A percentile compares a stretch with the other conserved stretches of the same genome.
Evolutionary conservation across 2,113 vertebrate species (phyloP).

Genomic region (Nettapus auritus): DNA sequence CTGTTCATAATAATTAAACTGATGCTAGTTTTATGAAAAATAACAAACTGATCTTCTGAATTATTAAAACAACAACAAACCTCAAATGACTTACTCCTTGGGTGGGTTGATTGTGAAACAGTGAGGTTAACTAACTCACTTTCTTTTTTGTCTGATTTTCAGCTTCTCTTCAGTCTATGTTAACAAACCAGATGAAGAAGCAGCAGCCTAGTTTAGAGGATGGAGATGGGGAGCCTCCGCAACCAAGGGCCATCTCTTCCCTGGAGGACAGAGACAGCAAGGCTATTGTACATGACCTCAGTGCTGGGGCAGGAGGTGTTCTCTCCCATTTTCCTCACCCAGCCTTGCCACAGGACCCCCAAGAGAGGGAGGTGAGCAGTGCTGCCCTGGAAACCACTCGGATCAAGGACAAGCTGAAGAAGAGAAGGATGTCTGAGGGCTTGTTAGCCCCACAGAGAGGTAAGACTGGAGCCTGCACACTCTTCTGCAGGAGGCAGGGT

Average conservation of each 20-base stretch:
- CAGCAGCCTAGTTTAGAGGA: neutral
- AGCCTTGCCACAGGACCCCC: neutral
- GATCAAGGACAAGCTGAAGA: slow-evolving; percentile 73
- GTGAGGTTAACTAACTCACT: neutral
- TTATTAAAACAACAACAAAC: neutral
- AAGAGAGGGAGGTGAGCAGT: slow-evolving; percentile 26
- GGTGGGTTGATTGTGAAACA: neutral
- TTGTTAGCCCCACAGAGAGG: slow-evolving; percentile 7
- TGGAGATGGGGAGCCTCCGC: neutral
- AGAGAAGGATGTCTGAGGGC: slow-evolving; percentile 52
- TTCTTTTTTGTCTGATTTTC: neutral
- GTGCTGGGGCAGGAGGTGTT: neutral
- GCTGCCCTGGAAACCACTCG: slow-evolving; percentile 36
- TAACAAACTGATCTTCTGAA: neutral
- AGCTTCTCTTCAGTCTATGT: slow-evolving; percentile 44
- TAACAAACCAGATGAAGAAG: neutral
- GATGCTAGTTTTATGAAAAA: neutral
- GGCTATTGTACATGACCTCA: neutral
- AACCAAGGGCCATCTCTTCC: neutral
- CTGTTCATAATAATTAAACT: neutral
- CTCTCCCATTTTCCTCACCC: neutral
- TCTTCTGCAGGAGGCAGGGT: neutral
- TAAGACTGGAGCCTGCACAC: neutral
- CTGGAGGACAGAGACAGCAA: neutral
- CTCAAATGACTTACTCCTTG: neutral